Conservation (phyloP, 1,140 invertebrate species). For the Probaryconus sp. region DNA sequence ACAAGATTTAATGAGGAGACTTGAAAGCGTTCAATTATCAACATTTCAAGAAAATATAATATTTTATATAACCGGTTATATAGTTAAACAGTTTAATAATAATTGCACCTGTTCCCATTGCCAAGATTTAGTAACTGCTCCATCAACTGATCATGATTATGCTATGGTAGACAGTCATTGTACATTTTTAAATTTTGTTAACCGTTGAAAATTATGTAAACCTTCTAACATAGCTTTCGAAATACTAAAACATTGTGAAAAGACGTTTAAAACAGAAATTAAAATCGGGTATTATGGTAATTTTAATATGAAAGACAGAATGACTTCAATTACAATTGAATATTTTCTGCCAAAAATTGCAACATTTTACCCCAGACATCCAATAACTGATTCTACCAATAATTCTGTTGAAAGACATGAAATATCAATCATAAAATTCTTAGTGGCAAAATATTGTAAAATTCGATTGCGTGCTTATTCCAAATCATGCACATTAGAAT, state of each 20-base stretch:
- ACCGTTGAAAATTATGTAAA: constrained; percentile 18
- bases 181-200: constrained; percentile 26
- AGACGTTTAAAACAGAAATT: constrained; percentile 26
- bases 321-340: constrained; percentile 2
- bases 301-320: constrained; percentile 27
- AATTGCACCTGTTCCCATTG: constrained; percentile 22
- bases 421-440: constrained; percentile 25
- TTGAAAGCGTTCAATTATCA: constrained; percentile 10
- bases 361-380: constrained; percentile 14
- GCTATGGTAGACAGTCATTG: too few relatives aligned
- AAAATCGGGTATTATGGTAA: constrained; percentile 10
- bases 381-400: constrained; percentile 16
- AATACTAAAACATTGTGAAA: constrained; percentile 28
- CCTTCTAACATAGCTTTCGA: constrained; percentile 17
- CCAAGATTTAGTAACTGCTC: not conserved
- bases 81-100: constrained; percentile 14
- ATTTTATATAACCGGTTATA: constrained; percentile 24
- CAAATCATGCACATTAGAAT: constrained; percentile 25
- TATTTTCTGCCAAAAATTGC: constrained; percentile 12
- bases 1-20: not conserved
- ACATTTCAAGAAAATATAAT: constrained; percentile 29
- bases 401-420: constrained; percentile 8
- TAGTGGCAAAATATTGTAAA: constrained; percentile 21
- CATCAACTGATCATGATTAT: constrained; percentile 16
- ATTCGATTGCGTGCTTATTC: constrained; percentile 13